Conservation (phyloP, 2,113 vertebrate genomes). For the Entelurus aequoreus region DNA sequence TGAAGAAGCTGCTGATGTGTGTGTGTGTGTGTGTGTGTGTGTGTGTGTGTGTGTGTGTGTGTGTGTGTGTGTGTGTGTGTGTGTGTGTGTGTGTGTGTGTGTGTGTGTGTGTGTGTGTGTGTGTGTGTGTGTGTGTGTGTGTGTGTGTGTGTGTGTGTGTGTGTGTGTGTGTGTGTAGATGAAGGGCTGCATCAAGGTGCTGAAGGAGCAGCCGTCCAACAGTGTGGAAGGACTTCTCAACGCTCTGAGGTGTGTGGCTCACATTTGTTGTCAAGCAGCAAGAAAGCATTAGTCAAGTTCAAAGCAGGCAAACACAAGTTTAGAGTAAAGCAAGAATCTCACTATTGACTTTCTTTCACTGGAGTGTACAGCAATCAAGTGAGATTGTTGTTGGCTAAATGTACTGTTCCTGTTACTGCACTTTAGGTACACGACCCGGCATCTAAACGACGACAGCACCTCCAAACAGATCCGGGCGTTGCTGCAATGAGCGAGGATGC, state of each 20-base stretch:
- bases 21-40: slow-evolving; percentile 42
- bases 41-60: slow-evolving; percentile 39
- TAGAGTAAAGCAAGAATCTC: too few species aligned
- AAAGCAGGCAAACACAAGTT: too few species aligned
- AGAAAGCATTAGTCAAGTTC: too few species aligned
- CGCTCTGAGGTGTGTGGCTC: slow-evolving; percentile 76
- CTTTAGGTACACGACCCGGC: slow-evolving; percentile 85
- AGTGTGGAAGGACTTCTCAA: slow-evolving; percentile 91
- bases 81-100: slow-evolving; percentile 39
- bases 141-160: slow-evolving; percentile 28
- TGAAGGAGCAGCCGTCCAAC: slow-evolving; percentile 91
- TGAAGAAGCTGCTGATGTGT: too few species aligned
- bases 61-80: slow-evolving; percentile 40
- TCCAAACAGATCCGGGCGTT: slow-evolving; percentile 92
- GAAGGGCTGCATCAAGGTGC: slow-evolving; percentile 94
- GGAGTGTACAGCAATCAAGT: too few species aligned
- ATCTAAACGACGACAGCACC: slow-evolving; percentile 90
- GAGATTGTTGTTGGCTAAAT: too few species aligned
- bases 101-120: slow-evolving; percentile 14
- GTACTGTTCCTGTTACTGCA: too few species aligned
- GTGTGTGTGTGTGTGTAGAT: slow-evolving; percentile 71
- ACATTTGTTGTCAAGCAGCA: too few species aligned
- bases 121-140: slow-evolving; percentile 8
- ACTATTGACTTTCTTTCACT: too few species aligned
- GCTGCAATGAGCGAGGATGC: slow-evolving; percentile 77